Conservation (phyloP, 2,888 invertebrate genomes). For the Drosophila helvetica region DNA sequence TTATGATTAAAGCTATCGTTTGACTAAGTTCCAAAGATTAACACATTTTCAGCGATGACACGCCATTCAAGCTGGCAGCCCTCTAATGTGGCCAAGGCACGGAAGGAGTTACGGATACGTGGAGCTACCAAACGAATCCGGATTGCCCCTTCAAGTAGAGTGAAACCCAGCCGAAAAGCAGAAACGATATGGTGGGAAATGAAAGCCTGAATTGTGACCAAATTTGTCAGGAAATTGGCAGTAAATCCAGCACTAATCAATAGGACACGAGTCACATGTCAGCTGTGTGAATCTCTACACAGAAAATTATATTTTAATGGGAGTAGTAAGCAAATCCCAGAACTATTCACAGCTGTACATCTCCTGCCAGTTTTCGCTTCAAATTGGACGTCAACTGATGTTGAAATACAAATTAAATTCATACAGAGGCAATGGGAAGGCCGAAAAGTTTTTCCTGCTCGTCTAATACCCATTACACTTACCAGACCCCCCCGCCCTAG, state of each 20-base stretch:
- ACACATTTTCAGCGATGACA: conserved; percentile 74
- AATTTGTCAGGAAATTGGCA: background rate
- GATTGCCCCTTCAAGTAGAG: background rate
- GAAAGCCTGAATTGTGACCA: background rate
- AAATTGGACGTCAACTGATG: too few relatives aligned
- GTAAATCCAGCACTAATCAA: too few relatives aligned
- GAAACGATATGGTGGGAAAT: too few relatives aligned
- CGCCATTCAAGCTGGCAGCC: conserved; percentile 45
- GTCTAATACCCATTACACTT: background rate
- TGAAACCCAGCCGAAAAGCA: too few relatives aligned
- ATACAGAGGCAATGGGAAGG: background rate
- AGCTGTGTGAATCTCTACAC: background rate
- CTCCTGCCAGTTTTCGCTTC: background rate
- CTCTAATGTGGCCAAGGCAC: conserved; percentile 65
- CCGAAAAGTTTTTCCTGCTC: background rate
- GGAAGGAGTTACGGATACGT: conserved; percentile 22
- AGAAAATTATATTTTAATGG: too few relatives aligned
- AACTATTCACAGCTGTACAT: background rate
- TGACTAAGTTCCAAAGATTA: conserved; percentile 74
- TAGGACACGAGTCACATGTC: background rate
- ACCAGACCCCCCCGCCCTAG: too few relatives aligned
- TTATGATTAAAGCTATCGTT: conserved; percentile 71
- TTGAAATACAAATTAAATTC: background rate
- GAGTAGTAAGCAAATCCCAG: background rate
- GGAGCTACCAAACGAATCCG: background rate